Evolutionary conservation across 2,113 vertebrate genomes (phyloP).

Genomic region (Acrocephalus kingi): DNA sequence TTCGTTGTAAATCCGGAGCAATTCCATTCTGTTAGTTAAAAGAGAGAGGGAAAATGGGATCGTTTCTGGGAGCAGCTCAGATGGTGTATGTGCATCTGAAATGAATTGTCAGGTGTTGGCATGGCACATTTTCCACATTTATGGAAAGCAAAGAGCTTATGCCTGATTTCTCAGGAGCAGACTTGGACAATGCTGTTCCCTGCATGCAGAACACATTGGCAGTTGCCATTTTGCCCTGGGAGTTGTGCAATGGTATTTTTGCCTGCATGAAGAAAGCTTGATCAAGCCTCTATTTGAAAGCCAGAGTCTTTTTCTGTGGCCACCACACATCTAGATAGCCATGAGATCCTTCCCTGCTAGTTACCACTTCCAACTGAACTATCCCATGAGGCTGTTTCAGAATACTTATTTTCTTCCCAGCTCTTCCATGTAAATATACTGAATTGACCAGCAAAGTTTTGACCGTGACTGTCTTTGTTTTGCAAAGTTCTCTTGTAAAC

Average conservation of each 20-base stretch:
- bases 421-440: slow-evolving; percentile 62
- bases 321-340: not conserved
- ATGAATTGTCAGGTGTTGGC: not conserved
- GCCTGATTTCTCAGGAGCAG: not conserved
- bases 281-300: not conserved
- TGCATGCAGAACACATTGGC: not conserved
- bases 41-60: not conserved
- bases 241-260: not conserved
- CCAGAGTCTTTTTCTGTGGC: not conserved
- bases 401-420: not conserved
- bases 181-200: not conserved
- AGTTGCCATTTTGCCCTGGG: not conserved
- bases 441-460: slow-evolving; percentile 72
- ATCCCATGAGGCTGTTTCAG: not conserved
- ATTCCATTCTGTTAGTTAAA: not conserved
- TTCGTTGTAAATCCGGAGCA: not conserved
- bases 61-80: not conserved
- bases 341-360: not conserved
- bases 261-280: not conserved
- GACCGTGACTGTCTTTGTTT: slow-evolving; percentile 78
- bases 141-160: not conserved
- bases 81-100: not conserved
- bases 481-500: slow-evolving; percentile 76
- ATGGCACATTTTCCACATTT: not conserved
- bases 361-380: not conserved